A percentile compares a stretch with the other conserved stretches of the same genome.
Evolutionary conservation across 2,888 invertebrate species (phyloP).

Genomic region (Sthenelais limicola): DNA sequence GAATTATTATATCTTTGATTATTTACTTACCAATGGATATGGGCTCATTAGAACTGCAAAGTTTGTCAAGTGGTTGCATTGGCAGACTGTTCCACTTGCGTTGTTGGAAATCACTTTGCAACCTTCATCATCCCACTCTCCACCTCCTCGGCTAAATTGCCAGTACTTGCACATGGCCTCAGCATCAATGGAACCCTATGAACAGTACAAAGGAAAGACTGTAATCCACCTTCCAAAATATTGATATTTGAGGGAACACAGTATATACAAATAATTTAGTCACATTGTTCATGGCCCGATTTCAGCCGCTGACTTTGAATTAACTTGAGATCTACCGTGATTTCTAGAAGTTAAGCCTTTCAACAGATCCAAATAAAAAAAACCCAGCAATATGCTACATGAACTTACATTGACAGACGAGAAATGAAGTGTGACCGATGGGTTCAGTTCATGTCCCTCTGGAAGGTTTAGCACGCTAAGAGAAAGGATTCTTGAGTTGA

Average conservation of each 20-base stretch:
- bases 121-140: constrained; percentile 46
- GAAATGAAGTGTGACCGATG: constrained; percentile 20
- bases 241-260: no score
- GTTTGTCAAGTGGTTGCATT: constrained; percentile 52
- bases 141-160: no score
- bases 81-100: constrained; percentile 43
- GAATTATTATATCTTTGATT: neutral
- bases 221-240: no score
- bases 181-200: no score
- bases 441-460: neutral
- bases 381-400: neutral
- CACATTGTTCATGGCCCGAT: no score
- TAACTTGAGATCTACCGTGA: no score
- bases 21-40: constrained; percentile 14
- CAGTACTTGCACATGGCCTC: no score
- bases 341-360: no score
- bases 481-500: constrained; percentile 30
- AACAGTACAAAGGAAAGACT: no score
- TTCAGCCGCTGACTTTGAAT: no score
- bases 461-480: constrained; percentile 28
- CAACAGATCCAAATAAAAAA: neutral
- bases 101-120: constrained; percentile 39
- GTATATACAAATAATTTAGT: no score
- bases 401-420: constrained; percentile 14
- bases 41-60: constrained; percentile 51